Evolutionary conservation across 1,140 invertebrate species (phyloP), one percentile per base, ranked within the genome.

Genomic region (Goniozus legneri): DNA sequence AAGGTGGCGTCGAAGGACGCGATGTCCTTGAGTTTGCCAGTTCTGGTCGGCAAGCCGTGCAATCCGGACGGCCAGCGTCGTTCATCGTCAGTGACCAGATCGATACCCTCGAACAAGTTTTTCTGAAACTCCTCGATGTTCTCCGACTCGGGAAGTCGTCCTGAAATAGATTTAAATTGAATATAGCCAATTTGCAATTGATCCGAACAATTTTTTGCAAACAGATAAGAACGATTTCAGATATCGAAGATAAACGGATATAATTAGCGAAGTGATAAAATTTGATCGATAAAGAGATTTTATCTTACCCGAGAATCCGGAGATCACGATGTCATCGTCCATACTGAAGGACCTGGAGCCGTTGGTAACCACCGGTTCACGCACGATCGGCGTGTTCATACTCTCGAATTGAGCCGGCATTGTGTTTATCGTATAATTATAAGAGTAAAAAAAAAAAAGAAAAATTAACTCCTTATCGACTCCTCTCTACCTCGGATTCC

Each of bases 1-100:
- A 95, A 96, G n/a, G 86, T 82, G 3, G 91, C 89, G 70, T 97
- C 94, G 64, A 97, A 97, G 57, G 85, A 84, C 24, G 79, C 73
- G 27, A 98, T 58, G 52, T 96, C 86, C 71, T 95, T 96, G 0
- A 98, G 62, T 77, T 95, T 96, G 35, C 94, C 95, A 62, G 82
- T 85, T 50, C 94, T 80, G 35, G 80, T 78, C 8, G 95, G 95
- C 31, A 97, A 65, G 12, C 91, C 93, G 70, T 88, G 83, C 0
- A 94, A 58, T 41, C 83, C 86, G 10, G 79, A 61, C 21, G 83
- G 76, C 89, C 90, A 96, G 67, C 93, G 79, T 35, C 88, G 77
- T 30, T 87, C 85, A 65, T 94, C 89, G 50, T 89, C 89, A 8
- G 89, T 95, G 32, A 97, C 83, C 77, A 97, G 82, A 69, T 97